A percentile compares a stretch with the other conserved stretches of the same genome.
Conservation (phyloP, 2,888 invertebrate species). For the Deilephila elpenor region DNA sequence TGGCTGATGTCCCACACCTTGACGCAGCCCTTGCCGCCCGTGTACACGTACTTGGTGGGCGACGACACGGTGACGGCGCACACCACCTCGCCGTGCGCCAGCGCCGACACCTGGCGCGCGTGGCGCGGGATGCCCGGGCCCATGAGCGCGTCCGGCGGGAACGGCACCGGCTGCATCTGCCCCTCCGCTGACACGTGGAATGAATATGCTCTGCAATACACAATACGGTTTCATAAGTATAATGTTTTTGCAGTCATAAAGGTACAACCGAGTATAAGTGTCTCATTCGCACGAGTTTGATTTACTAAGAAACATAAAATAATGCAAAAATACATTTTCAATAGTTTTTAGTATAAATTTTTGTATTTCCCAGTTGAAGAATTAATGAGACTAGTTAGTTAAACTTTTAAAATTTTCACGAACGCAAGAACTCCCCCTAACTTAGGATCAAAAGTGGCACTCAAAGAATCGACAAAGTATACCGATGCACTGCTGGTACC, state of each 20-base stretch:
- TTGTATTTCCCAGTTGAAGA: too few relatives aligned
- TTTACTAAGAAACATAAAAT: too few relatives aligned
- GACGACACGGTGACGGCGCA: conserved; percentile 98
- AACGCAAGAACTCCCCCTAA: too few relatives aligned
- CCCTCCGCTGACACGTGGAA: conserved; percentile 96
- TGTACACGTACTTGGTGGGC: conserved; percentile 96
- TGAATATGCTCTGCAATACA: conserved; percentile 91
- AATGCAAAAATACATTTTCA: too few relatives aligned
- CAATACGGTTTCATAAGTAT: background rate
- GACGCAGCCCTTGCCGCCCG: conserved; percentile 98
- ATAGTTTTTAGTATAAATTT: too few relatives aligned
- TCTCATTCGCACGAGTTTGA: too few relatives aligned
- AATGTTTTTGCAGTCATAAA: background rate
- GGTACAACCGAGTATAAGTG: too few relatives aligned
- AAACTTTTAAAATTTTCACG: too few relatives aligned
- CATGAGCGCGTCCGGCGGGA: conserved; percentile 96
- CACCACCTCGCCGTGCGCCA: conserved; percentile 98
- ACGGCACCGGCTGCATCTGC: conserved; percentile 96
- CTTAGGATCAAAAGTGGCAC: too few relatives aligned
- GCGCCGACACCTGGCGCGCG: conserved; percentile 95
- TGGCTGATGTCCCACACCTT: conserved; percentile 99
- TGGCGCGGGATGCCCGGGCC: conserved; percentile 97
- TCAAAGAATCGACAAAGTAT: too few relatives aligned
- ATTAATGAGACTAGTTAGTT: too few relatives aligned
- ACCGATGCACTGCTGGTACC: too few relatives aligned